These are phyloP conservation scores for Tenthredo notha DNA, from an alignment of 2,888 invertebrate genomes.

Conservation along the genomic window DNA sequence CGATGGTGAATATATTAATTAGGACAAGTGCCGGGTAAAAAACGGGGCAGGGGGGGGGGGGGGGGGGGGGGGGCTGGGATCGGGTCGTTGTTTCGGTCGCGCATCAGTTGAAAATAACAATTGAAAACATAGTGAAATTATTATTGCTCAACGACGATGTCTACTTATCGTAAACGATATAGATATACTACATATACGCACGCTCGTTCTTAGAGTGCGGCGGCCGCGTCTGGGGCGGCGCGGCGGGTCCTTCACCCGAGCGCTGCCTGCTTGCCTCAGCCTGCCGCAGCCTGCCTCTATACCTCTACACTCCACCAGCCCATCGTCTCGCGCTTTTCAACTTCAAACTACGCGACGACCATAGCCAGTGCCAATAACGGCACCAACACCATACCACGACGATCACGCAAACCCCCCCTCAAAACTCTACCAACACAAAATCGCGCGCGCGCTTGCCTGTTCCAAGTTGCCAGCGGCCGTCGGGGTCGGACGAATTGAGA, in stretches of 20 bases:
- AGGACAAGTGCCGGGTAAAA: not conserved
- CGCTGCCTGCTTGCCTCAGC: constrained; percentile 41
- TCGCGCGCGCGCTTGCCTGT: constrained; percentile 30
- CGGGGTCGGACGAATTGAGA: constrained; percentile 44
- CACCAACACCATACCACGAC: constrained; percentile 31
- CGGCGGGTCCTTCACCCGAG: constrained; percentile 69
- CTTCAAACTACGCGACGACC: constrained; percentile 50
- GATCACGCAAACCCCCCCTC: not conserved
- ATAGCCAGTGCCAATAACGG: constrained; percentile 49
- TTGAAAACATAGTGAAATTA: constrained; percentile 40
- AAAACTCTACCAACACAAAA: constrained; percentile 8
- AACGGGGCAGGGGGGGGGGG: not conserved
- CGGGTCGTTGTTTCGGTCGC: not conserved
- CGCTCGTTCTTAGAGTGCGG: constrained; percentile 12
- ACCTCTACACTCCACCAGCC: constrained; percentile 30
- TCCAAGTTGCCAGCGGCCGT: constrained; percentile 25
- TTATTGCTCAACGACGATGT: constrained; percentile 33
- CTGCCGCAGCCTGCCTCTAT: constrained; percentile 5
- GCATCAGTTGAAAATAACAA: constrained; percentile 40
- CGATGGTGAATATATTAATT: constrained; percentile 7
- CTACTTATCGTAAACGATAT: constrained; percentile 23
- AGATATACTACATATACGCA: not conserved
- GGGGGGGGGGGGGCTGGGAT: not conserved
- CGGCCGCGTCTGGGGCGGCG: constrained; percentile 48
- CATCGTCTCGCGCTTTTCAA: constrained; percentile 51